phyloP scores from a whole-genome alignment of 2,888 invertebrate genomes.

The Monoplex corrugatus region DNA sequence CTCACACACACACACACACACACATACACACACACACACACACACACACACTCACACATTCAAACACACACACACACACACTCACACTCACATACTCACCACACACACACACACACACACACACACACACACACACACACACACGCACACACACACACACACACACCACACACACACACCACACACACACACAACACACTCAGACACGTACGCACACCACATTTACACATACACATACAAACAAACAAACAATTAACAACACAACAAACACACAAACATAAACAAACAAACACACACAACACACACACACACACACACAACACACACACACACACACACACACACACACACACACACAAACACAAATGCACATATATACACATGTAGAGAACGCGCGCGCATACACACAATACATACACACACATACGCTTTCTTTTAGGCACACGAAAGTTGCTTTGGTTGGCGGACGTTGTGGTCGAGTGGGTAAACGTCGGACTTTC shows the following conservation, averaged over 20 bases:
- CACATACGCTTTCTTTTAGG: no score
- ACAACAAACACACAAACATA: background rate
- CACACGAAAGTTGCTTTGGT: no score
- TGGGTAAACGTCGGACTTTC: no score
- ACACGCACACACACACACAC: background rate
- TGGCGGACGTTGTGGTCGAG: no score
- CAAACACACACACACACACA: background rate
- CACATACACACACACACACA: slow-evolving; percentile 2
- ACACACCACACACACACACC: background rate
- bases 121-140: slow-evolving; percentile 19
- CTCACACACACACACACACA: slow-evolving; percentile 19
- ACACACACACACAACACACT: slow-evolving; percentile 25
- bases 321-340: background rate
- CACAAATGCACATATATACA: background rate
- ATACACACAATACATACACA: background rate
- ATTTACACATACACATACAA: background rate
- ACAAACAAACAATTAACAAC: no score
- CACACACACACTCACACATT: background rate
- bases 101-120: slow-evolving; percentile 28
- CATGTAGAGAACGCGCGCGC: background rate
- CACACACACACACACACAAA: background rate
- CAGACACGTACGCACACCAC: background rate
- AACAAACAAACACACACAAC: background rate
- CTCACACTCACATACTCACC: slow-evolving; percentile 1
- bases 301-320: background rate